These are phyloP conservation scores for Hystrix brachyura DNA, from an alignment of 2,113 vertebrate genomes.

Conservation along the genomic window DNA sequence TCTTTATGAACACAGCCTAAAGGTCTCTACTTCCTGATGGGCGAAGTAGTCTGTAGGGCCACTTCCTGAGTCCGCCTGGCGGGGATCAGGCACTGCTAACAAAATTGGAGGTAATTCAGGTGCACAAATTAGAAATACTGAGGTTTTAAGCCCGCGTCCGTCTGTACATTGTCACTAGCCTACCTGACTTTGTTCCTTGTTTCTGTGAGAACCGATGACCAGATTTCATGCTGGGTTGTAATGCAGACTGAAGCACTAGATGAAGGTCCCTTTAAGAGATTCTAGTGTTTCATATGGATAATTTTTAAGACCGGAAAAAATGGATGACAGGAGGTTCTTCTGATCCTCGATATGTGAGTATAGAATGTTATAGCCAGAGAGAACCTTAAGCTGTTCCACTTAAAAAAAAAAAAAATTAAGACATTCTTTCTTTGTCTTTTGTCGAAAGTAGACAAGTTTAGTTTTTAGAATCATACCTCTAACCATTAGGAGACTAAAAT, in stretches of 20 bases:
- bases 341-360: not conserved
- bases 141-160: not conserved
- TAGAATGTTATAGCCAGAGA: not conserved
- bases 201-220: not conserved
- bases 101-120: constrained; percentile 88
- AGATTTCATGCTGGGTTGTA: not conserved
- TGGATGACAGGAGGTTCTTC: not conserved
- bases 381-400: not conserved
- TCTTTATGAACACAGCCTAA: constrained; percentile 95
- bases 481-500: not conserved
- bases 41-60: constrained; percentile 89
- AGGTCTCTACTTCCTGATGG: constrained; percentile 93
- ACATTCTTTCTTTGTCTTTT: not conserved
- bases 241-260: not conserved
- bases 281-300: not conserved
- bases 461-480: not conserved
- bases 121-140: constrained; percentile 78
- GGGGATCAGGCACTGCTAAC: constrained; percentile 88
- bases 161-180: not conserved
- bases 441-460: not conserved
- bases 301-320: not conserved
- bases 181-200: not conserved
- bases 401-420: not conserved
- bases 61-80: constrained; percentile 93
- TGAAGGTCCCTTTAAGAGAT: not conserved